Base-by-base conservation (phyloP, 1,140 invertebrate species). In the Bombus waltoni region DNA sequence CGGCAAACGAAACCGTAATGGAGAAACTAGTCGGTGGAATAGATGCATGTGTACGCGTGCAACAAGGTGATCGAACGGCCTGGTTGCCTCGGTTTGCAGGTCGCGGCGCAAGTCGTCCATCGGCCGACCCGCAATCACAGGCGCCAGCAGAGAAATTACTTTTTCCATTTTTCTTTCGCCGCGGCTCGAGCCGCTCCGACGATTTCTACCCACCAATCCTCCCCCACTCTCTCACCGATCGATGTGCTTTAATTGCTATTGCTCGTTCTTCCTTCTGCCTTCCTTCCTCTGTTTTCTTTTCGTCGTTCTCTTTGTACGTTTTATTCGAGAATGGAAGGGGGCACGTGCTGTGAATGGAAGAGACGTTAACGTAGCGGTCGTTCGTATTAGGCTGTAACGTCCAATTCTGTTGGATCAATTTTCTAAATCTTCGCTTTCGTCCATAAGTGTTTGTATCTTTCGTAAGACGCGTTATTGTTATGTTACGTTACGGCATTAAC, bases 151-250 rank as follows among this genome's bases (percentile, higher is more conserved):
- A 91, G 92, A 92, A 92, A 92, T 92, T 91, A 91, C 92, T 92
- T 91, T 92, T 92, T 91, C 91, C 90, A 91, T 92, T 92, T 93
- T 92, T 92, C 91, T 89, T 92, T 91, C 90, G 86, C 81, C 47
- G 62, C 68, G 75, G 57, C 25, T 25, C 53, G 57, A 25, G 38
- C 66, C 70, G 68, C 78, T 77, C 42, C 70, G 35, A 22, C 72
- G 32, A 83, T 83, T 87, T 83, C 70, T 81, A 65, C 22, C 25
- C 15, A 28, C 25, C 32, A 5, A 78, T 53, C n/a, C 10, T n/a
- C 22, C 44, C 44, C 25, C 15, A 5, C 59, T 62, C 28, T n/a
- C n/a, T 62, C 28, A n/a, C 28, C 28, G 44, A 40, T 73, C 71
- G 40, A 44, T 9, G 3, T 73, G 38, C 6, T 42, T n/a, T 40